Evolutionary conservation across 92 coral and sea anemone genomes (phyloP), one percentile per base, ranked within the genome.

Genomic region (Montipora capitata): DNA sequence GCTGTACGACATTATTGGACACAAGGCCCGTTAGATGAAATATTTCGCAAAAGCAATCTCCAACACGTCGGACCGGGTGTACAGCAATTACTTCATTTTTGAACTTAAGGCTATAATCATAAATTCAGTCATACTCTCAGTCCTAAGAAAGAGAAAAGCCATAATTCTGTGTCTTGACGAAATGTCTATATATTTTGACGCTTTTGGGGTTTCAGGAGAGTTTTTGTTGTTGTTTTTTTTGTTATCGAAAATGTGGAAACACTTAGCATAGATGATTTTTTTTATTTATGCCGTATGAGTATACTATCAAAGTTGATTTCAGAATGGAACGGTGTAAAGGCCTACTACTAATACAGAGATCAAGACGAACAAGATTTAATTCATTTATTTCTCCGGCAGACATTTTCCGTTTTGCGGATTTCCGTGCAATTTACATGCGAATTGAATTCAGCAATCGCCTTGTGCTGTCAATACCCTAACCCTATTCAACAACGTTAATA

Each of bases 401-500:
- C 17, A 63, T 78, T 16, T 16, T 18, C 59, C 59, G 40, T 48
- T 69, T 58, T 44, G 40, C 81, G 44, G 43, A 17, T 17, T 48
- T 44, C 61, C 52, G 6, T 5, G 71, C 75, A 64, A 65, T 80
- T 80, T 80, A 43, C 64, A 48, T 71, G 58, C 57, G 70, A 72
- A 54, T 71, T 52, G 68, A 20, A 42, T 16, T 59, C 13, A 49
- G 9, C 20, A n/a, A 82, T 70, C 20, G 71, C 10, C 68, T 17
- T 17, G 2, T 72, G 51, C 58, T 57, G 73, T 58, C 43, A 68
- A 54, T 72, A 11, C 12, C 18, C 40, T 48, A 57, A 8, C 66
- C 66, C 68, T 17, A 42, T 42, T 54, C 70, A 54, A 52, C 59
- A 70, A 70, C 39, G 58, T 66, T 82, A 82, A 82, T 82, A 40